phyloP scores from a whole-genome alignment of 2,797 vertebrate species.

The Hybognathus amarus region DNA sequence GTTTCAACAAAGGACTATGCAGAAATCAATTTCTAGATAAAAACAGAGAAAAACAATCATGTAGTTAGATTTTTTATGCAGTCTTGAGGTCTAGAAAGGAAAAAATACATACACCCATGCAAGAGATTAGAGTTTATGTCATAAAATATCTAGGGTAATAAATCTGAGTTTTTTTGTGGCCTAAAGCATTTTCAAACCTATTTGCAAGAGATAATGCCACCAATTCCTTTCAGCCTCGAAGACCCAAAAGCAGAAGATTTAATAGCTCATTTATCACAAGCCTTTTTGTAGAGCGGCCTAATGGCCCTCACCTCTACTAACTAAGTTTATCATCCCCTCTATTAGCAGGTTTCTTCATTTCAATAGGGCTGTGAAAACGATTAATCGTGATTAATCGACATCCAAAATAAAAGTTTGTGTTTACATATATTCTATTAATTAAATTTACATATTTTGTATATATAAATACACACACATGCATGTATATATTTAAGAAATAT shows the following conservation, averaged over 20 bases:
- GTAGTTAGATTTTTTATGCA: constrained; percentile 43
- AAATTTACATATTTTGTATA: no score
- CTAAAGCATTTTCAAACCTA: constrained; percentile 80
- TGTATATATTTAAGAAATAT: no score
- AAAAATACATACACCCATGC: constrained; percentile 58
- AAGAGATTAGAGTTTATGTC: constrained; percentile 61
- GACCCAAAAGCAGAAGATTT: constrained; percentile 59
- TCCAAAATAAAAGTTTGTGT: no score
- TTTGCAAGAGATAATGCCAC: constrained; percentile 82
- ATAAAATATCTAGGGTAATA: constrained; percentile 73
- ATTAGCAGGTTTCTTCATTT: neutral
- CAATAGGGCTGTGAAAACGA: no score
- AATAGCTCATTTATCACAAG: constrained; percentile 76
- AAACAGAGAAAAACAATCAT: constrained; percentile 18
- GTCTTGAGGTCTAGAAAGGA: neutral
- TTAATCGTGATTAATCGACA: no score
- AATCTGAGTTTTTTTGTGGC: constrained; percentile 75
- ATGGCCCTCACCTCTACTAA: constrained; percentile 67
- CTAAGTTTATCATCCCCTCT: constrained; percentile 3
- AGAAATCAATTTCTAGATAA: neutral
- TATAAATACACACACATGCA: no score
- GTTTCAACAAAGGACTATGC: neutral
- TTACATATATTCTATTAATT: no score
- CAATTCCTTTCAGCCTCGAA: constrained; percentile 75
- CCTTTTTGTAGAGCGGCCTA: constrained; percentile 68